Base-by-base conservation (phyloP, 2,113 vertebrate genomes). In the Cavia aperea region DNA sequence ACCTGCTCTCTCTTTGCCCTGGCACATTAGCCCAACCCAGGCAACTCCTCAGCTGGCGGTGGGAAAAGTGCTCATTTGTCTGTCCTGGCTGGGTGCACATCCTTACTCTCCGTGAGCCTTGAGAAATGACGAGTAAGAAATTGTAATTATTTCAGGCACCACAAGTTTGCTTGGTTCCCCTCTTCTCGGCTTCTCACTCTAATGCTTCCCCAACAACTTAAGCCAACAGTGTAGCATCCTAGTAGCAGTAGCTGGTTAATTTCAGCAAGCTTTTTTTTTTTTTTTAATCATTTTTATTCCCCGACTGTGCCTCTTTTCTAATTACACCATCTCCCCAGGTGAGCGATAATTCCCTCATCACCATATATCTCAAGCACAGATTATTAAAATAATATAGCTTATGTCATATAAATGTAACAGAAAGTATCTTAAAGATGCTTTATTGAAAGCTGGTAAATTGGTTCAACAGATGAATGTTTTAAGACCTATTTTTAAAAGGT, bases 291-390 rank as follows among this genome's bases (percentile, higher is more conserved):
- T 97, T 98, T 97, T 97, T 97, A 97, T 98, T 97, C 93, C 96
- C 96, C 83, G 92, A 79, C 97, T 97, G 96, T 96, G 97, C 92
- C 95, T 96, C 95, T 98, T 97, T 97, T 96, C 97, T 98, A 98
- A 98, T 98, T 97, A 97, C 96, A 95, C 96, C 75, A 11, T 97
- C 96, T 98, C 97, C 97, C 97, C 96, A 96, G 97, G 97, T 98
- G 96, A 93, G 13, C 94, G 95, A 49, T 96, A 97, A 98, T 97
- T 98, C 97, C 97, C 97, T 97, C 97, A 95, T 96, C 97, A 93
- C 96, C 89, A 78, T 97, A 97, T 96, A 97, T 94, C 92, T 95
- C 87, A 95, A 96, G 95, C 96, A 97, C 94, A 97, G 95, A 96
- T 97, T 97, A 97, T 97, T 97, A 97, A 97, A 98, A 96, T 97